Percentiles rank a stretch among this genome's conserved stretches.
Conservation (phyloP, 2,113 vertebrate species). For the Aix galericulata region DNA sequence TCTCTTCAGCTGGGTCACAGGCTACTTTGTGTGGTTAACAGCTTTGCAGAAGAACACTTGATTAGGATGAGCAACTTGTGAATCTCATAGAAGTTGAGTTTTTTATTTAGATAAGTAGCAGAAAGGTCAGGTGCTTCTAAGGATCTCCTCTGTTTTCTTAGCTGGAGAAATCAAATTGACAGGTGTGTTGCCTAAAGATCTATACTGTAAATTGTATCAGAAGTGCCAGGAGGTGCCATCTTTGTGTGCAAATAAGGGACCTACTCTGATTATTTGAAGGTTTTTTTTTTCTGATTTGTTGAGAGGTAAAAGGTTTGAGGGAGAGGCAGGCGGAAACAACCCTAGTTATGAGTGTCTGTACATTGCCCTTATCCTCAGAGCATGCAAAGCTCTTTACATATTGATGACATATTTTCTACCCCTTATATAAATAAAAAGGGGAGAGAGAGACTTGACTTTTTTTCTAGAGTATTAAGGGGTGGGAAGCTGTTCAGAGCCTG, state of each 20-base stretch:
- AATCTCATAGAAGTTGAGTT: background rate
- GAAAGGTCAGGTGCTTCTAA: slow-evolving; percentile 28
- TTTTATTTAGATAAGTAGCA: slow-evolving; percentile 30
- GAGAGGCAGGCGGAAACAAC: background rate
- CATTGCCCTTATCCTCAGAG: background rate
- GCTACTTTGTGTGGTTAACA: background rate
- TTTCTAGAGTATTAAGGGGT: background rate
- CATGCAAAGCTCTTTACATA: background rate
- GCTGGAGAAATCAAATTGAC: slow-evolving; percentile 14
- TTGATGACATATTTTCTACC: background rate
- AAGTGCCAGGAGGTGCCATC: background rate
- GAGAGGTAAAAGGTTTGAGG: background rate
- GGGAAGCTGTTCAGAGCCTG: background rate
- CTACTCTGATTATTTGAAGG: background rate
- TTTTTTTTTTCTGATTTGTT: background rate
- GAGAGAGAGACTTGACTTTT: background rate
- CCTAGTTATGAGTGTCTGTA: too few species aligned
- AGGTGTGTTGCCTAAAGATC: background rate
- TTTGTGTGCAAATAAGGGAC: background rate
- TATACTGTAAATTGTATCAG: background rate
- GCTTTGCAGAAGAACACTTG: background rate
- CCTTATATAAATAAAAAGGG: background rate
- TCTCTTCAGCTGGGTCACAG: background rate
- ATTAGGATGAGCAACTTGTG: background rate
- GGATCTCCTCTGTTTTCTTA: background rate